Evolutionary conservation across 1,140 invertebrate species (phyloP).

Genomic region (Bombus sylvicola): DNA sequence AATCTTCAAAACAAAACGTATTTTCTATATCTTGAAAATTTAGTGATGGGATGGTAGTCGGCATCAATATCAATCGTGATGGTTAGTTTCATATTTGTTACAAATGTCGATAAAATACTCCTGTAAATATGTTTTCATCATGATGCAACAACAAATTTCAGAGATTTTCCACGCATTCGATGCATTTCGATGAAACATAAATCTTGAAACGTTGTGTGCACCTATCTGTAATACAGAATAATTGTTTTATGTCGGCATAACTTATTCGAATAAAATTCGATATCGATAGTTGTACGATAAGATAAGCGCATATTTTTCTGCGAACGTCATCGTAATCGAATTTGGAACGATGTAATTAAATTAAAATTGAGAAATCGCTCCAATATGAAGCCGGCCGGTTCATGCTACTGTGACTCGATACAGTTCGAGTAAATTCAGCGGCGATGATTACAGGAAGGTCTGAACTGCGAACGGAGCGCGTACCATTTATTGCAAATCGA

Average conservation of each 20-base stretch:
- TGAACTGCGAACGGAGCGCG: constrained; percentile 59
- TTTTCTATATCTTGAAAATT: not conserved
- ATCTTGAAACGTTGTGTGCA: not conserved
- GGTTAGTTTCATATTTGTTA: not conserved
- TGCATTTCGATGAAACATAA: not conserved
- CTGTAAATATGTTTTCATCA: not conserved
- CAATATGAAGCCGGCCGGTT: not conserved
- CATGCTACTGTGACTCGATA: constrained; percentile 40
- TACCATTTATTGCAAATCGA: constrained; percentile 79
- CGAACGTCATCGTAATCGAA: not conserved
- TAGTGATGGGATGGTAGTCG: no score
- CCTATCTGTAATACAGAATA: not conserved
- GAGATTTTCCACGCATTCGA: not conserved
- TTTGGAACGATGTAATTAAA: not conserved
- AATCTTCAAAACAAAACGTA: not conserved
- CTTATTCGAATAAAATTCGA: constrained; percentile 3
- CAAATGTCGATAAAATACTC: not conserved
- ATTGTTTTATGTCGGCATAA: constrained; percentile 1
- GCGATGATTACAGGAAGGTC: constrained; percentile 69
- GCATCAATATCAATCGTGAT: no score
- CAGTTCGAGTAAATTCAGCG: constrained; percentile 76
- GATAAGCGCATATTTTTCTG: not conserved
- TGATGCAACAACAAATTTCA: not conserved
- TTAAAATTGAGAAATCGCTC: constrained; percentile 4
- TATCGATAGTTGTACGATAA: not conserved